These are phyloP conservation scores for Pardalotus punctatus DNA, from an alignment of 2,113 vertebrate genomes.

Conservation along the genomic window DNA sequence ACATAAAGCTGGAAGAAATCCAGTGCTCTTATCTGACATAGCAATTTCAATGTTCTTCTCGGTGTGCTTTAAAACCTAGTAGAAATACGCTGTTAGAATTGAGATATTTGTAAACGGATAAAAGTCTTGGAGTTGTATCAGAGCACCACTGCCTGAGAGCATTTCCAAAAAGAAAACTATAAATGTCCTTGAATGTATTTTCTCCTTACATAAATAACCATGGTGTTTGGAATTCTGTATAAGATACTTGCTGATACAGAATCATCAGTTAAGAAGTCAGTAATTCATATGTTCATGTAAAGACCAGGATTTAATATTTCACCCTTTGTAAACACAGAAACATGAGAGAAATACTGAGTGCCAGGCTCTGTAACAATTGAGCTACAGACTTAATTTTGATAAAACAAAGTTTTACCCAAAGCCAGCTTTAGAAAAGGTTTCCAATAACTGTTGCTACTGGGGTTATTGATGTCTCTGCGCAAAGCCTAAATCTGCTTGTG, in stretches of 20 bases:
- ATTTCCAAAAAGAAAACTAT: not conserved
- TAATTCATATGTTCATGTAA: not conserved
- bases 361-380: not conserved
- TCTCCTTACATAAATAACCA: not conserved
- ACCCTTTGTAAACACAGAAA: not conserved
- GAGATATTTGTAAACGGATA: not conserved
- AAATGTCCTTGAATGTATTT: not conserved
- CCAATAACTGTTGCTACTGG: not conserved
- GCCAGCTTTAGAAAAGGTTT: not conserved
- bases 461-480: not conserved
- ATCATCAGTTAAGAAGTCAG: too few species aligned
- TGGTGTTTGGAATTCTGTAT: not conserved
- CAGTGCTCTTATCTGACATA: slow-evolving; percentile 15
- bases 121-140: not conserved
- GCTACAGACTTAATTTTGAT: not conserved
- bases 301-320: not conserved
- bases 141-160: not conserved
- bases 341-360: not conserved
- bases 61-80: slow-evolving; percentile 6
- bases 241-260: not conserved
- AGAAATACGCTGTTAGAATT: not conserved
- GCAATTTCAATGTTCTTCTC: not conserved
- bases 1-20: not conserved
- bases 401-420: not conserved
- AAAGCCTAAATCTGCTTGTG: not conserved